Evolutionary conservation across 1,140 invertebrate species (phyloP).

Genomic region (Ridgeia piscesae): DNA sequence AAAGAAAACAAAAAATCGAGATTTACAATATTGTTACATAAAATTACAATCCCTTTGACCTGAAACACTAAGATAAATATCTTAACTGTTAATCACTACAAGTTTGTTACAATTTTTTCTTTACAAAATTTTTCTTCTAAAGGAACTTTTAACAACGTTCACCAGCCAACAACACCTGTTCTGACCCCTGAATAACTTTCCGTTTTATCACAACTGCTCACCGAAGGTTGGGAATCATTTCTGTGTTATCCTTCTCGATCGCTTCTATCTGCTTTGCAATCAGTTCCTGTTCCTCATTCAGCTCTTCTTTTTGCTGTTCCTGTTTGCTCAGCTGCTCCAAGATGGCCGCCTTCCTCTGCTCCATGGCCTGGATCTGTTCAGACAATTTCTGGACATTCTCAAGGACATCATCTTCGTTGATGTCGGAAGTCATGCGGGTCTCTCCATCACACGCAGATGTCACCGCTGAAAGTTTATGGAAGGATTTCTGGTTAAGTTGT

Average conservation of each 20-base stretch:
- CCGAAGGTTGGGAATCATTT: slow-evolving; percentile 35
- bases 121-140: too few species aligned
- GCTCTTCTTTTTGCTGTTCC: slow-evolving; percentile 23
- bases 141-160: not conserved
- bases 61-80: not conserved
- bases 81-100: not conserved
- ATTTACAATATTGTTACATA: not conserved
- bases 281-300: slow-evolving; percentile 24
- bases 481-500: too few species aligned
- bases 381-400: not conserved
- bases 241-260: slow-evolving; percentile 30
- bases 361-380: slow-evolving; percentile 26
- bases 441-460: not conserved
- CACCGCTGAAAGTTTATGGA: not conserved
- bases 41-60: not conserved
- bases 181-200: not conserved
- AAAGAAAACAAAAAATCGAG: too few species aligned
- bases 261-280: slow-evolving; percentile 26
- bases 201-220: slow-evolving; percentile 11
- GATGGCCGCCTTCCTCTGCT: slow-evolving; percentile 11
- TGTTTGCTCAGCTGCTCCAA: slow-evolving; percentile 4
- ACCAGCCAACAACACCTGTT: not conserved
- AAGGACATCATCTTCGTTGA: not conserved
- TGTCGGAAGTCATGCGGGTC: not conserved
- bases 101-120: too few species aligned